phyloP scores from a whole-genome alignment of 2,797 vertebrate genomes.

The Oreochromis grahami region DNA sequence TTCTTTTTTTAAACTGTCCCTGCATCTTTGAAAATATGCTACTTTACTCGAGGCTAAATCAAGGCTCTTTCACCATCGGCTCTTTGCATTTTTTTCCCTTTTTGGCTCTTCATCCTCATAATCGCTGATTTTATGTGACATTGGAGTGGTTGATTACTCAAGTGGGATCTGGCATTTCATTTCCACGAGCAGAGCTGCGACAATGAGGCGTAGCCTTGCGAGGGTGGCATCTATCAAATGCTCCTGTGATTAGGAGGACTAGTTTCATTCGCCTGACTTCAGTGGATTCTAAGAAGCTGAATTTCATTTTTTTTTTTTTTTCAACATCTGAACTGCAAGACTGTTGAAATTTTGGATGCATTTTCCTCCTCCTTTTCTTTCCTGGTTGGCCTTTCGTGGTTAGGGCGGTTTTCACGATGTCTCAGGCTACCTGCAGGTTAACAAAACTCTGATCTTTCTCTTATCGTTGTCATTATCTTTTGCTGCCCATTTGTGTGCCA shows the following conservation, averaged over 20 bases:
- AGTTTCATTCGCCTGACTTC: not conserved
- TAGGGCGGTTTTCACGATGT: not conserved
- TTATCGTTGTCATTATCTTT: not conserved
- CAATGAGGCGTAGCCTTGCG: not conserved
- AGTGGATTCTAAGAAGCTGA: not conserved
- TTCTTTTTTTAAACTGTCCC: not conserved
- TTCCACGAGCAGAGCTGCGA: not conserved
- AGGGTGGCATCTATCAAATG: not conserved
- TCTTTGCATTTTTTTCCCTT: not conserved
- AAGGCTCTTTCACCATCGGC: conserved; percentile 10
- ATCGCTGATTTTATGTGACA: conserved; percentile 28
- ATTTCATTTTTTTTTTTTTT: not conserved
- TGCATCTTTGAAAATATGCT: not conserved
- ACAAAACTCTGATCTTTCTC: not conserved
- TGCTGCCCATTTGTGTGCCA: not conserved
- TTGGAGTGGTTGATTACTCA: conserved; percentile 52
- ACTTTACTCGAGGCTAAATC: conserved; percentile 10
- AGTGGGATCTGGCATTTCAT: conserved; percentile 46
- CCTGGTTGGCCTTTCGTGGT: conserved; percentile 5
- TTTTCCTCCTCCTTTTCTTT: not conserved
- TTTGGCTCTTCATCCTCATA: not conserved
- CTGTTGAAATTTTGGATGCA: not conserved
- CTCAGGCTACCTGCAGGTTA: conserved; percentile 12
- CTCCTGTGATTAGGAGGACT: conserved; percentile 4
- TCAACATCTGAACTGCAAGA: not conserved